Evolutionary conservation across 1,140 invertebrate genomes (phyloP), one percentile per base, ranked within the genome.

Genomic region (Hesperophylax magnus): DNA sequence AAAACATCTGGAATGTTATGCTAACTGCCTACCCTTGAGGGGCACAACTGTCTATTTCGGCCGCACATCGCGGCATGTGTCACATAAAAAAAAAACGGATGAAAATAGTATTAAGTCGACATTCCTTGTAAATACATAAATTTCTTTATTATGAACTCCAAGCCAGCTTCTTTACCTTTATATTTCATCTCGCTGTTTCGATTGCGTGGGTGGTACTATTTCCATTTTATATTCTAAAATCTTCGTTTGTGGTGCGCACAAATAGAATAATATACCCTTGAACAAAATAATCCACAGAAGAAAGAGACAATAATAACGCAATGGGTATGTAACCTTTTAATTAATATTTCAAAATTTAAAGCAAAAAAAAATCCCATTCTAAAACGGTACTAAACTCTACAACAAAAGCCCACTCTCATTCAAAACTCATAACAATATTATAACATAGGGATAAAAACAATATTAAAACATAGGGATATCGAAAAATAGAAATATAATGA

Each of bases 51-150:
- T 8, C 24, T 27, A 65, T 65, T 65, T 65, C 24, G 24, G 61
- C 14, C 61, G 61, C 20, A 65, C 24, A 15, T 65, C 15, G 20
- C 24, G 39, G 63, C 31, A 15, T 34, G 63, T 67, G 27, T 17
- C 22, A 31, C 8, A 27, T 65, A 65, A 67, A 67, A 67, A 67
- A 67, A 22, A 67, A 67, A 67, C 31, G 22, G 31, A 67, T 67
- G 63, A 67, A 67, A 67, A 67, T 67, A 67, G 63, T 67, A 18
- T 6, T 22, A 15, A 39, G 63, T 31, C 3, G 63, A 67, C 63
- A 67, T 67, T 67, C 63, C 63, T 34, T 27, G 22, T 67, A 31
- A 67, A 67, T n/a, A 15, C 63, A 67, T 67, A 67, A 67, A 67
- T 31, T 34, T 15, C 63, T 34, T 27, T 67, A 67, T 31, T 67